These are phyloP conservation scores for Nematostella vectensis DNA, from an alignment of 92 coral and sea anemone genomes.

Conservation along the genomic window DNA sequence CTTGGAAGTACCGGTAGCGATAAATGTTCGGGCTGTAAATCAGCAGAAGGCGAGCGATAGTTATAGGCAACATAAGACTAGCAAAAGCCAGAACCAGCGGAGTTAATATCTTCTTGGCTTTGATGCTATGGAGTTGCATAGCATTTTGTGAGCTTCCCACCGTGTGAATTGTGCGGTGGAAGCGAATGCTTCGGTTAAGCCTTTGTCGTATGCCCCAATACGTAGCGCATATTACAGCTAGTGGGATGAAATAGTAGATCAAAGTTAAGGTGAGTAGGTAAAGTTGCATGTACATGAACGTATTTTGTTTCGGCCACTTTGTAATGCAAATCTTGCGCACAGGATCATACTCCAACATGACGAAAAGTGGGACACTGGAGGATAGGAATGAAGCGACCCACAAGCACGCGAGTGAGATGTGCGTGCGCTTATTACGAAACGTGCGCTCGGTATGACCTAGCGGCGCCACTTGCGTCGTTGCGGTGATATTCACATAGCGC, in stretches of 20 bases:
- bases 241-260: slow-evolving; percentile 56
- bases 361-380: slow-evolving; percentile 45
- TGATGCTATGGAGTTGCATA: slow-evolving; percentile 14
- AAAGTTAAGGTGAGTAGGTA: slow-evolving; percentile 35
- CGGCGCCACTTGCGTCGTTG: not conserved
- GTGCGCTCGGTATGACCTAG: not conserved
- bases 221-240: slow-evolving; percentile 31
- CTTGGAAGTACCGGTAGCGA: slow-evolving; percentile 30
- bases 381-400: slow-evolving; percentile 28
- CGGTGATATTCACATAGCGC: slow-evolving; percentile 52
- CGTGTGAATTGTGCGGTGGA: slow-evolving; percentile 23
- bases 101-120: slow-evolving; percentile 42
- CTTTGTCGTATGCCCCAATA: slow-evolving; percentile 32
- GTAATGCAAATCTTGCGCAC: slow-evolving; percentile 27
- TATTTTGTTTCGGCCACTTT: slow-evolving; percentile 40
- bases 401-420: not conserved
- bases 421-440: not conserved
- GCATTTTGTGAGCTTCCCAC: slow-evolving; percentile 16
- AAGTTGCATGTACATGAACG: slow-evolving; percentile 18
- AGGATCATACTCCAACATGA: slow-evolving; percentile 28
- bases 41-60: slow-evolving; percentile 29
- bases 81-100: slow-evolving; percentile 53
- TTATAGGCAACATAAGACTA: slow-evolving; percentile 41
- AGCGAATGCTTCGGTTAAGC: slow-evolving; percentile 24
- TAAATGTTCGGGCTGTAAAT: slow-evolving; percentile 22